Conservation (phyloP, 2,888 invertebrate species). For the Sipunculus nudus region DNA sequence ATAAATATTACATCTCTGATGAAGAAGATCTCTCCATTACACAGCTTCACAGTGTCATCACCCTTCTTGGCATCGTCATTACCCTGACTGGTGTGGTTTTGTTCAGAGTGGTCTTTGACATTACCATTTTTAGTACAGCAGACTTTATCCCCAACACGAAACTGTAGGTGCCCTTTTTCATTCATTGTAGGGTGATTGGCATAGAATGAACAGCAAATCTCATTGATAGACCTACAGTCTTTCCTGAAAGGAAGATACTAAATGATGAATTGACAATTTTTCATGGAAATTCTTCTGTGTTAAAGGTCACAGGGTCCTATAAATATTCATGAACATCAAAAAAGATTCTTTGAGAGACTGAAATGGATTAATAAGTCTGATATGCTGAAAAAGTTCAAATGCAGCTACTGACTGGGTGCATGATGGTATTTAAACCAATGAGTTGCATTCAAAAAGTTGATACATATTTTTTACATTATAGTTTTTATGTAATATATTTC, state of each 20-base stretch:
- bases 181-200: conserved; percentile 43
- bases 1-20: conserved; percentile 21
- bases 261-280: neutral
- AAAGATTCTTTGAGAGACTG: no score
- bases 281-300: neutral
- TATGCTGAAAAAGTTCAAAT: no score
- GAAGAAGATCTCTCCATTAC: conserved; percentile 38
- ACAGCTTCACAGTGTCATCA: conserved; percentile 14
- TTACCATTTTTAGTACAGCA: conserved; percentile 54
- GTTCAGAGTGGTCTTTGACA: conserved; percentile 35
- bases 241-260: conserved; percentile 36
- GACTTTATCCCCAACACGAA: conserved; percentile 52
- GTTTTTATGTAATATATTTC: no score
- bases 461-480: no score
- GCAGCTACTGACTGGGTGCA: no score
- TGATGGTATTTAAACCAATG: no score
- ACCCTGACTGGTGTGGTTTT: conserved; percentile 1
- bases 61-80: neutral
- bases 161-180: conserved; percentile 34
- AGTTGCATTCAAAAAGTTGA: no score
- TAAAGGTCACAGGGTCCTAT: no score
- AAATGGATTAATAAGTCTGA: no score
- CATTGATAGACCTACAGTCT: conserved; percentile 54
- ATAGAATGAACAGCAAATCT: conserved; percentile 53
- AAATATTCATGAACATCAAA: no score